Base-by-base conservation (phyloP, 37 sponge, comb jelly and placozoan genomes). In the Geodia barretti region DNA sequence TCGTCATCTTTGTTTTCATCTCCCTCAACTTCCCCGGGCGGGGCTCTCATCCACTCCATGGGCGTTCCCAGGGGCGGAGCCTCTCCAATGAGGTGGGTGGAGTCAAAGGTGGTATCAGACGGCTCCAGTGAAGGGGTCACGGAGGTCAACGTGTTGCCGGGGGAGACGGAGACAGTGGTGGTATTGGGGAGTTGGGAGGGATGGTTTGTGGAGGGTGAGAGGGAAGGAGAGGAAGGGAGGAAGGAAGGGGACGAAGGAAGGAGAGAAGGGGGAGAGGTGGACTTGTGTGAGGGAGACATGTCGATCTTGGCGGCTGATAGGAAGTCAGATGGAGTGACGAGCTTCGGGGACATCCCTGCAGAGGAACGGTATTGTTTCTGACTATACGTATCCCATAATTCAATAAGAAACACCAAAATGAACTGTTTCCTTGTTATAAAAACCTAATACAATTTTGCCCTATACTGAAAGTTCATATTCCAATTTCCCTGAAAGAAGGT, bases 291-390 rank as follows among this genome's bases (percentile, higher is more conserved):
- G 11, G 1, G 76, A 34, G 7, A 7, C 4, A 9, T 41, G 76
- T 60, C 23, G 14, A 65, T 38, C 42, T 60, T 40, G 0, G 70
- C 63, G 26, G 78, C 70, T 20, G 72, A 70, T 0, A 70, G 64
- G 41, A 72, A 78, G 34, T 70, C 79, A 34, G 86, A 78, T 1
- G 86, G 86, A n/a, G 79, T 85, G 70, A 85, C 62, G 23, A 85
- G 79, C 63, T 78, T 85, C 1, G 83, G 75, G 41, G 83, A 73
- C 23, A 8, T 67, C 3, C 41, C 66, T 64, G 73, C 59, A 60
- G 4, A 30, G n/a, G 34, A n/a, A 47, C 54, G n/a, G n/a, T n/a
- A n/a, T n/a, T n/a, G n/a, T n/a, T n/a, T n/a, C n/a, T n/a, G n/a
- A n/a, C n/a, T n/a, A n/a, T n/a, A n/a, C n/a, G n/a, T n/a, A n/a